These are phyloP conservation scores for Phocides pigmalion DNA, from an alignment of 1,140 invertebrate genomes.

Conservation along the genomic window DNA sequence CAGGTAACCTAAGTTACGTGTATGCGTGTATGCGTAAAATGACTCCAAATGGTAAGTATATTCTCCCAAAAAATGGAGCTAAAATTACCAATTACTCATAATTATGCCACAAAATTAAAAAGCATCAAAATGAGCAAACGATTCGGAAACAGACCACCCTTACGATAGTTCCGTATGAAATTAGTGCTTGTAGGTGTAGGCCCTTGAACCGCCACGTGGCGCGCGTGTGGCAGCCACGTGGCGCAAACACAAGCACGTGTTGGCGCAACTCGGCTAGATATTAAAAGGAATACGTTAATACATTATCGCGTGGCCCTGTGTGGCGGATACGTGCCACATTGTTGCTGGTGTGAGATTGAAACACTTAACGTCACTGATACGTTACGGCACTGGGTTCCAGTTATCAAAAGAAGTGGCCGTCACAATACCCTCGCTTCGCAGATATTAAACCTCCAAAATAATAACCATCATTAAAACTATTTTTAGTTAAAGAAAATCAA, in stretches of 20 bases:
- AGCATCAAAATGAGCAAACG: constrained; percentile 57
- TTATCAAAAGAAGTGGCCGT: too few relatives aligned
- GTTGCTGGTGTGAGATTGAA: constrained; percentile 56
- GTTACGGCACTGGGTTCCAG: background rate
- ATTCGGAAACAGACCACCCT: constrained; percentile 41
- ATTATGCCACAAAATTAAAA: constrained; percentile 32
- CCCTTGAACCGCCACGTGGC: constrained; percentile 57
- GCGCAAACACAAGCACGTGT: constrained; percentile 62
- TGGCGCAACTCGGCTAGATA: constrained; percentile 55
- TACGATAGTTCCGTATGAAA: constrained; percentile 56
- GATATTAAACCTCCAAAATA: too few relatives aligned
- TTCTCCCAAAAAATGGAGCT: too few relatives aligned
- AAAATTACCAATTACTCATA: background rate
- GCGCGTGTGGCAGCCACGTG: constrained; percentile 56
- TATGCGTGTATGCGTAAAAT: too few relatives aligned
- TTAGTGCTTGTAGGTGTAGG: constrained; percentile 57
- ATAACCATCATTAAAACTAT: too few relatives aligned
- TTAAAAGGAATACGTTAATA: constrained; percentile 71
- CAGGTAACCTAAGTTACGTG: too few relatives aligned
- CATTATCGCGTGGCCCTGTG: constrained; percentile 39
- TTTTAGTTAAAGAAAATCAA: too few relatives aligned
- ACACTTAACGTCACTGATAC: constrained; percentile 64
- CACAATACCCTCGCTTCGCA: too few relatives aligned
- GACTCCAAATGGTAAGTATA: too few relatives aligned
- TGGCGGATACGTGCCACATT: constrained; percentile 48